Conservation (phyloP, 2,888 invertebrate genomes). For the Aphidoletes aphidimyza region DNA sequence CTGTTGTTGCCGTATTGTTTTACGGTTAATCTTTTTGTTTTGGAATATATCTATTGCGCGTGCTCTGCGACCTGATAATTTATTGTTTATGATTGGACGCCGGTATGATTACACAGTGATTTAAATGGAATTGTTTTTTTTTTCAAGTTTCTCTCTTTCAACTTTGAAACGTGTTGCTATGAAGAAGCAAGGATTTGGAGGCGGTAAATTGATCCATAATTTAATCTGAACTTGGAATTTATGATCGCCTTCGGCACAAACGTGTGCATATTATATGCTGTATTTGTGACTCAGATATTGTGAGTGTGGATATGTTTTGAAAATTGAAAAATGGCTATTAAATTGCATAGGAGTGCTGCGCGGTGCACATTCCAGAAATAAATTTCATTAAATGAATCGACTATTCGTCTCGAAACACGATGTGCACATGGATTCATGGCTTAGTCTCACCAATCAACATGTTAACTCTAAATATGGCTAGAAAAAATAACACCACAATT, state of each 20-base stretch:
- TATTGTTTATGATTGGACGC: slow-evolving; percentile 40
- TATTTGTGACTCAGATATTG: too few species aligned
- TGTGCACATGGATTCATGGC: too few species aligned
- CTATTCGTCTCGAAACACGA: too few species aligned
- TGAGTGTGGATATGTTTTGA: background rate
- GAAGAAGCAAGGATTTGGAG: slow-evolving; percentile 19
- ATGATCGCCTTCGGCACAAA: slow-evolving; percentile 15
- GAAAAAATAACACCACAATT: background rate
- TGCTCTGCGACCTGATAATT: slow-evolving; percentile 13
- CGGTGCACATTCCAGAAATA: background rate
- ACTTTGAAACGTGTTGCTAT: too few species aligned
- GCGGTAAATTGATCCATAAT: slow-evolving; percentile 34
- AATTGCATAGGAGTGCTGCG: background rate
- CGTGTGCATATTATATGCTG: background rate
- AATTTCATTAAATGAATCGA: too few species aligned
- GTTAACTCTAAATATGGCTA: background rate
- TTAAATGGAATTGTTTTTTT: background rate
- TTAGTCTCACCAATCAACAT: too few species aligned
- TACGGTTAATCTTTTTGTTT: background rate
- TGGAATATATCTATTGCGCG: background rate
- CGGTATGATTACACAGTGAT: slow-evolving; percentile 8
- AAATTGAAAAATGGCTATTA: background rate
- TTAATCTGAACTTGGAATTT: slow-evolving; percentile 28
- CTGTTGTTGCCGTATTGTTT: slow-evolving; percentile 9
- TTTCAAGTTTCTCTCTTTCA: background rate